A percentile compares a stretch with the other conserved stretches of the same genome.
Evolutionary conservation across 1,140 invertebrate genomes (phyloP).

Genomic region (Lepidurus couesii): DNA sequence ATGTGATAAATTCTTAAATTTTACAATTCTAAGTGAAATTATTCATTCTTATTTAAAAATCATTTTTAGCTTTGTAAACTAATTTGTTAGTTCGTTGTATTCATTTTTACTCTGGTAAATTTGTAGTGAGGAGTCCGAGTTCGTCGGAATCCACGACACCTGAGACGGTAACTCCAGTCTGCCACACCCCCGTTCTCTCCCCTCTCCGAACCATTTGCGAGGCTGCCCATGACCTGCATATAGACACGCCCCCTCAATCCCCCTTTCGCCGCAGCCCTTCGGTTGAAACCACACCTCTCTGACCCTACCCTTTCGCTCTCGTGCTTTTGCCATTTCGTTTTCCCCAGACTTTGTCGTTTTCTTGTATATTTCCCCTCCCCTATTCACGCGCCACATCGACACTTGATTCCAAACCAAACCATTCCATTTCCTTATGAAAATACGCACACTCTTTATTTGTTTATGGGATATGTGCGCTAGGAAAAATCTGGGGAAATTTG

Average conservation of each 20-base stretch:
- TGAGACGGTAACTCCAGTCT: slow-evolving; percentile 38
- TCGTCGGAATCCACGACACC: slow-evolving; percentile 56
- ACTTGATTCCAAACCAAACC: not conserved
- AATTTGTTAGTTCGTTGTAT: not conserved
- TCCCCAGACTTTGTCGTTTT: not conserved
- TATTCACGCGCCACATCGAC: not conserved
- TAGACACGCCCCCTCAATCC: slow-evolving; percentile 32
- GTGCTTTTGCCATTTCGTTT: not conserved
- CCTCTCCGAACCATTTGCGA: slow-evolving; percentile 47
- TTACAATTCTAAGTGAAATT: too few species aligned
- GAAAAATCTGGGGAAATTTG: too few species aligned
- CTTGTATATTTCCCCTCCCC: not conserved
- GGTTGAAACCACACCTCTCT: slow-evolving; percentile 30
- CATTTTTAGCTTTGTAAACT: not conserved
- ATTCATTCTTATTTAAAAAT: not conserved
- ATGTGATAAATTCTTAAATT: too few species aligned
- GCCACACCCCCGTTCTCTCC: slow-evolving; percentile 44
- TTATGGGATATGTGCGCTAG: too few species aligned
- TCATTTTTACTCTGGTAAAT: not conserved
- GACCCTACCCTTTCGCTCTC: not conserved
- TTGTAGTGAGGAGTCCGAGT: slow-evolving; percentile 52
- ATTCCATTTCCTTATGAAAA: too few species aligned
- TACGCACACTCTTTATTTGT: too few species aligned
- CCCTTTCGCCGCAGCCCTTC: slow-evolving; percentile 24
- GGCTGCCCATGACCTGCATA: slow-evolving; percentile 37